These are phyloP conservation scores for Tinamus guttatus DNA, from an alignment of 2,113 vertebrate genomes.

Conservation along the genomic window DNA sequence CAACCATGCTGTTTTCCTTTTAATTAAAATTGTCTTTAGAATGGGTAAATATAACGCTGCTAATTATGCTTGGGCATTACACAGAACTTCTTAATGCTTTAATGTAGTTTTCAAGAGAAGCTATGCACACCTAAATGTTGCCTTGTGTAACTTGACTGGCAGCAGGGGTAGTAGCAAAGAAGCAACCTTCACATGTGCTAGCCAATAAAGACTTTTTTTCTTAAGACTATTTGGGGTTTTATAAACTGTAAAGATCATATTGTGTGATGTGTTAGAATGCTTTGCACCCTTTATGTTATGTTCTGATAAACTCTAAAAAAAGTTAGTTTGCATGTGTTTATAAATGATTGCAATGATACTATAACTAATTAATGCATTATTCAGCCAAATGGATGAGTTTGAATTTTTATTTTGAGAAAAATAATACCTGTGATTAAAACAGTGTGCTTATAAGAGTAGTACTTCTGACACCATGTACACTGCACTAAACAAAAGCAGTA, in stretches of 20 bases:
- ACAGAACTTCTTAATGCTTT: background rate
- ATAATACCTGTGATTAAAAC: background rate
- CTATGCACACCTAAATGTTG: background rate
- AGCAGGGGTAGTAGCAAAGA: background rate
- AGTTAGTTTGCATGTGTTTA: background rate
- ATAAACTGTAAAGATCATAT: background rate
- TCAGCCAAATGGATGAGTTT: background rate
- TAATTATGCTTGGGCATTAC: background rate
- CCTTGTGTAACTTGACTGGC: background rate
- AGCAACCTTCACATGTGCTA: background rate
- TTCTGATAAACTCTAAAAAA: background rate
- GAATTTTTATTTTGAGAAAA: background rate
- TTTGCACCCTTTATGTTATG: background rate
- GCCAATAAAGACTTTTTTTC: background rate
- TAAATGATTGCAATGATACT: background rate
- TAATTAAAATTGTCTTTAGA: background rate
- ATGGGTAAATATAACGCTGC: background rate
- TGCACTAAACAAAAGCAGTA: background rate
- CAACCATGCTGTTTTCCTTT: background rate
- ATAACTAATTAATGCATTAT: background rate
- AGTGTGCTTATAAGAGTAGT: background rate
- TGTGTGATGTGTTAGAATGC: background rate
- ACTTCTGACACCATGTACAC: background rate
- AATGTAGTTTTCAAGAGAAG: background rate
- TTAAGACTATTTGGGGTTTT: background rate